Evolutionary conservation across 2,888 invertebrate genomes (phyloP).

Genomic region (Thera britannica): DNA sequence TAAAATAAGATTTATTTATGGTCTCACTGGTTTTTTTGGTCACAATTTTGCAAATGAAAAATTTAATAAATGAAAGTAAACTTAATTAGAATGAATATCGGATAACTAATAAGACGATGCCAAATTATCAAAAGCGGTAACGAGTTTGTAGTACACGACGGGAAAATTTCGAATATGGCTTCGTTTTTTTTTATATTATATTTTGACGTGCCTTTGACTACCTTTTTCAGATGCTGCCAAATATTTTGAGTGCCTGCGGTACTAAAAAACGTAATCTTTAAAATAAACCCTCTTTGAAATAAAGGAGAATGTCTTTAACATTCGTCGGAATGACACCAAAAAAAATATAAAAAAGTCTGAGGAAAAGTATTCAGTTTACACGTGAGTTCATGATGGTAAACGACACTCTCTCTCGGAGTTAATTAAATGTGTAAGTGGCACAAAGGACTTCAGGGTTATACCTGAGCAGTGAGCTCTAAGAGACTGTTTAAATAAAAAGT

Average conservation of each 20-base stretch:
- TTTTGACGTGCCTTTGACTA: too few species aligned
- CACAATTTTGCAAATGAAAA: too few species aligned
- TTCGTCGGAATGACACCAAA: conserved; percentile 1
- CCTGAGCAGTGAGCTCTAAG: conserved; percentile 3
- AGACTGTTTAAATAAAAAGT: conserved; percentile 11
- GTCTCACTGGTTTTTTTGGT: background rate
- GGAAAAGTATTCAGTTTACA: conserved; percentile 48
- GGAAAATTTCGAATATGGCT: too few species aligned
- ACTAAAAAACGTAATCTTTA: background rate
- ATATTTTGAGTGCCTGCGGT: background rate
- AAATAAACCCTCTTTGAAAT: conserved; percentile 8
- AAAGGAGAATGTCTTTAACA: conserved; percentile 14
- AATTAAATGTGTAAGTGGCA: conserved; percentile 57
- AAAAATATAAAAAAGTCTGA: conserved; percentile 28
- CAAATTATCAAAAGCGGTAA: too few species aligned
- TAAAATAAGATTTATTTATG: background rate
- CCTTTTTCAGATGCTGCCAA: too few species aligned
- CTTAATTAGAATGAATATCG: too few species aligned
- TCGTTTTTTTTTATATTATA: too few species aligned
- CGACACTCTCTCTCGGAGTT: conserved; percentile 50
- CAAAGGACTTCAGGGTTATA: conserved; percentile 29
- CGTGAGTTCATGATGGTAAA: conserved; percentile 55
- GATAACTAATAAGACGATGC: too few species aligned
- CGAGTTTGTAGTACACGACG: too few species aligned
- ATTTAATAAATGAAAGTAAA: too few species aligned